Evolutionary conservation across 2,113 vertebrate genomes (phyloP).

Genomic region (Glareola pratincola): DNA sequence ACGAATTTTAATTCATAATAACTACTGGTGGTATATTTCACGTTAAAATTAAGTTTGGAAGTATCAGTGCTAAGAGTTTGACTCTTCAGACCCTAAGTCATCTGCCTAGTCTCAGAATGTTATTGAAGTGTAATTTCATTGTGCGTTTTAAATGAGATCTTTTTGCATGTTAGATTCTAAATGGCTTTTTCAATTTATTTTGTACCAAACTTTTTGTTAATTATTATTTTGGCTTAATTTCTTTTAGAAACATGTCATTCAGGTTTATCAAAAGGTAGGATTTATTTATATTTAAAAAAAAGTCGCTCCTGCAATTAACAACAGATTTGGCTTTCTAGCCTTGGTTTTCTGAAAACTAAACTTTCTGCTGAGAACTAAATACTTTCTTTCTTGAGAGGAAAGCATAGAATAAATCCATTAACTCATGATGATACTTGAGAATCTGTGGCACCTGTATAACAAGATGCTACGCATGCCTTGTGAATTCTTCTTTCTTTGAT

Average conservation of each 20-base stretch:
- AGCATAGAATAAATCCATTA: conserved; percentile 68
- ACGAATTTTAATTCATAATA: not conserved
- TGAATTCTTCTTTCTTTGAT: conserved; percentile 71
- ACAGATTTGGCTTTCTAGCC: conserved; percentile 80
- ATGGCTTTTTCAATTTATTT: conserved; percentile 68
- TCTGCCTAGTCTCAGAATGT: conserved; percentile 35
- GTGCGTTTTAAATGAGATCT: conserved; percentile 27
- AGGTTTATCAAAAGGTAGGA: conserved; percentile 99
- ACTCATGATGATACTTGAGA: conserved; percentile 67
- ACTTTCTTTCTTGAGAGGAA: conserved; percentile 65
- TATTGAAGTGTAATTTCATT: conserved; percentile 46
- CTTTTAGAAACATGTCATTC: conserved; percentile 99
- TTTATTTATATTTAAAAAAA: conserved; percentile 73
- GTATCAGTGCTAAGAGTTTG: not conserved
- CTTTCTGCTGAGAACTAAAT: conserved; percentile 84
- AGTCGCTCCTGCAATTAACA: conserved; percentile 83
- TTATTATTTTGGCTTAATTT: conserved; percentile 86
- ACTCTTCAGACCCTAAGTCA: not conserved
- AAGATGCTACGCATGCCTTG: conserved; percentile 77
- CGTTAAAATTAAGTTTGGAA: not conserved
- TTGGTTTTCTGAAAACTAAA: conserved; percentile 81
- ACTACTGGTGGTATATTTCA: conserved; percentile 4
- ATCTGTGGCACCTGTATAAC: conserved; percentile 57
- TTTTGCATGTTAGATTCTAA: conserved; percentile 61
- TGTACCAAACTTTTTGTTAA: conserved; percentile 69